Percentiles rank a stretch among this genome's conserved stretches.
Evolutionary conservation across 2,888 invertebrate species (phyloP).

Genomic region (Leptinotarsa juncta): DNA sequence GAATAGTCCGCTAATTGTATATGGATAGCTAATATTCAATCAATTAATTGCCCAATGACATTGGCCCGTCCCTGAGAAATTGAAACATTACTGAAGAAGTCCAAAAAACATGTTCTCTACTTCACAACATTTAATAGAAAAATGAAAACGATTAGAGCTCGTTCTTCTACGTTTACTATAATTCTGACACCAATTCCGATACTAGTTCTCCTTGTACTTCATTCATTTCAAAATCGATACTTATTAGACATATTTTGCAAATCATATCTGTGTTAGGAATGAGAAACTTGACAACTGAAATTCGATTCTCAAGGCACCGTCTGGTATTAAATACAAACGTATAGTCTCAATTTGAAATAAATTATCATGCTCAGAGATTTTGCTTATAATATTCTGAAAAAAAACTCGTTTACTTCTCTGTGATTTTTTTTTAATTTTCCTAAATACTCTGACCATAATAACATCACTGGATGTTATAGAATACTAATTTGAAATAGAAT

Average conservation of each 20-base stretch:
- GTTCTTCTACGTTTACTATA: slow-evolving; percentile 2
- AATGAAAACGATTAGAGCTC: neutral
- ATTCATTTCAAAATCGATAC: neutral
- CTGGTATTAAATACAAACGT: too few species aligned
- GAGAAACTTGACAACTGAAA: neutral
- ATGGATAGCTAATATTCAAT: too few species aligned
- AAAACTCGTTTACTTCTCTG: too few species aligned
- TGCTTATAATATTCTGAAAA: too few species aligned
- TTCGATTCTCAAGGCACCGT: neutral
- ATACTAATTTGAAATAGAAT: too few species aligned
- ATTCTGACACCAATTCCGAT: slow-evolving; percentile 13
- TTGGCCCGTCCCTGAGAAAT: neutral
- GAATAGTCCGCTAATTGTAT: neutral
- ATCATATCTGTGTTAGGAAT: neutral
- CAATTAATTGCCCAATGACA: neutral
- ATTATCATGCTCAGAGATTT: too few species aligned
- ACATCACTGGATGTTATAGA: too few species aligned
- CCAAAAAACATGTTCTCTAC: neutral
- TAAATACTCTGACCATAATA: too few species aligned
- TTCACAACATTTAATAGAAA: neutral
- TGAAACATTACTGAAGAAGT: neutral
- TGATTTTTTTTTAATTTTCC: too few species aligned
- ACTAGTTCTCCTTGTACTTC: slow-evolving; percentile 7
- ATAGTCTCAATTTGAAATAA: too few species aligned
- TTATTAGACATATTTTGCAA: neutral